A percentile compares a stretch with the other conserved stretches of the same genome.
Evolutionary conservation across 2,888 invertebrate genomes (phyloP).

Genomic region (Mamestra brassicae): DNA sequence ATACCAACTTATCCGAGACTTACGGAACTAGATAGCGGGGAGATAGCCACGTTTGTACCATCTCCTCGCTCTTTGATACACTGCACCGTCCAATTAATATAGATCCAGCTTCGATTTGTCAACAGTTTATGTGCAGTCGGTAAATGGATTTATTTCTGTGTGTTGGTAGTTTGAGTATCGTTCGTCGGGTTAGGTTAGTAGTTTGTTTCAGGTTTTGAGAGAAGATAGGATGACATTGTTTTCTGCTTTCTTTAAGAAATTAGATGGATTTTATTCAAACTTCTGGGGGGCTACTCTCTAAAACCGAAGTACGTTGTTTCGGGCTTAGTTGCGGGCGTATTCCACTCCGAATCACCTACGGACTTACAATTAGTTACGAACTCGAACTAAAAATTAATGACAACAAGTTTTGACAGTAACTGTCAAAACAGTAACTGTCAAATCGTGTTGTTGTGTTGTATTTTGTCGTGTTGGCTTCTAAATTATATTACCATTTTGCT

Average conservation of each 20-base stretch:
- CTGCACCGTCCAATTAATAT: conserved; percentile 44
- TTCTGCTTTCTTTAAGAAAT: neutral
- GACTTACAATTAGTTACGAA: too few relatives aligned
- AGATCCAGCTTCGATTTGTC: conserved; percentile 36
- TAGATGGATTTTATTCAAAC: neutral
- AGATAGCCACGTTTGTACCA: conserved; percentile 37
- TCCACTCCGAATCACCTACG: too few relatives aligned
- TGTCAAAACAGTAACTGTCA: too few relatives aligned
- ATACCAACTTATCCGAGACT: conserved; percentile 48
- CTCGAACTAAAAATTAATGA: too few relatives aligned
- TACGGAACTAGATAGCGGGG: conserved; percentile 40
- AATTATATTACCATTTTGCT: too few relatives aligned
- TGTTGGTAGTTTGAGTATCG: neutral
- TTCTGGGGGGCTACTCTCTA: too few relatives aligned
- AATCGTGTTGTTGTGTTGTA: too few relatives aligned
- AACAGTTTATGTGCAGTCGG: conserved; percentile 1
- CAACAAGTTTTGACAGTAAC: too few relatives aligned
- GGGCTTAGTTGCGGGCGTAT: too few relatives aligned
- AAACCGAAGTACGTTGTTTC: too few relatives aligned
- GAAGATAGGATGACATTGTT: neutral
- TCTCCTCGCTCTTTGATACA: conserved; percentile 51
- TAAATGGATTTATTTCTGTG: conserved; percentile 8
- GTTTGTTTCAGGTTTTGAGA: neutral
- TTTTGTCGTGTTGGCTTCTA: too few relatives aligned
- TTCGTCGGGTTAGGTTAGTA: neutral